These are phyloP conservation scores for Valencia hispanica DNA, from an alignment of 2,797 vertebrate species.

Conservation along the genomic window DNA sequence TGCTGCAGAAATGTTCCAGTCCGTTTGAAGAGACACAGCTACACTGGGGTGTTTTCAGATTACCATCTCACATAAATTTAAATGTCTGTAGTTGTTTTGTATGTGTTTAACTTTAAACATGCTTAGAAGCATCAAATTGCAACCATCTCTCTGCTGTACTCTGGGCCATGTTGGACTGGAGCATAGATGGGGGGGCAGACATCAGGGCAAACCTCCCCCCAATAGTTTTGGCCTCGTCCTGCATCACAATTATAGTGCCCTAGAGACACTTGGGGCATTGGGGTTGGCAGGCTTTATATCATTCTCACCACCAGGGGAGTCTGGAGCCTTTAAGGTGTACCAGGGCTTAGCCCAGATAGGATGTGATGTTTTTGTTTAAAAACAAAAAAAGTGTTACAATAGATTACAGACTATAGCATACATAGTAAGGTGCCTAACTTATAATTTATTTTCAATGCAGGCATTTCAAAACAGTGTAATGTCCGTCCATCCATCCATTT, in stretches of 20 bases:
- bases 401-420: no score
- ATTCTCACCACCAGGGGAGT: no score
- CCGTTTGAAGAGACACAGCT: conserved; percentile 54
- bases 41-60: conserved; percentile 63
- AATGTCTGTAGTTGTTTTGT: conserved; percentile 33
- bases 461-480: no score
- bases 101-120: conserved; percentile 34
- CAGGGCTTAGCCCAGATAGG: no score
- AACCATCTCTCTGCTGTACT: not conserved
- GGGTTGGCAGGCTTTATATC: no score
- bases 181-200: not conserved
- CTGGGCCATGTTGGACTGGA: not conserved
- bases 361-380: no score
- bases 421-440: no score
- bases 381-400: no score
- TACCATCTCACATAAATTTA: conserved; percentile 22
- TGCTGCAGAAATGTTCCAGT: conserved; percentile 73
- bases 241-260: not conserved
- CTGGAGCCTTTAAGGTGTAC: no score
- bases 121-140: not conserved
- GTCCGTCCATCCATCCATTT: no score
- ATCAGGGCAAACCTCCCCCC: not conserved
- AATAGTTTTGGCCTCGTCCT: not conserved
- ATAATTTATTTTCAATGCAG: no score
- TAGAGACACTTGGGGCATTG: not conserved